These are phyloP conservation scores for Sula dactylatra DNA, from an alignment of 2,113 vertebrate species.

Conservation along the genomic window DNA sequence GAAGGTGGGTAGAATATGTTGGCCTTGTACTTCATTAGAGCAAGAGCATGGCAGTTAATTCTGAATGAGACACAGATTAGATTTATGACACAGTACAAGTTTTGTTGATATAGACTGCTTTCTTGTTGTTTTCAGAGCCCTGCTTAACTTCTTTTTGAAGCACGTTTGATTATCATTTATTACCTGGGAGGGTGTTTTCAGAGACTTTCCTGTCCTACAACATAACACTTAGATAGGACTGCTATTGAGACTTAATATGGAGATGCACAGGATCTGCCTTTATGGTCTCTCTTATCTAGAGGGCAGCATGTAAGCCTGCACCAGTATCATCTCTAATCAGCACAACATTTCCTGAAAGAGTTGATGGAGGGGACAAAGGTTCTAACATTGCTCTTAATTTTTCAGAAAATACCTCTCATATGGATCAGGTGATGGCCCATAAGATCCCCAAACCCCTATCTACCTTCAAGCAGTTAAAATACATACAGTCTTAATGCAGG, in stretches of 20 bases:
- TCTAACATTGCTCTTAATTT: not conserved
- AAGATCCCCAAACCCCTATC: not conserved
- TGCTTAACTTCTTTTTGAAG: constrained; percentile 43
- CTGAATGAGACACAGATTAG: not conserved
- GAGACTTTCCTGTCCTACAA: not conserved
- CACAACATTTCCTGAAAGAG: not conserved
- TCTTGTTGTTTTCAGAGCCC: not conserved
- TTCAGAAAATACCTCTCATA: not conserved
- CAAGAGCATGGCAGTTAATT: not conserved
- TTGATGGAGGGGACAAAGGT: not conserved
- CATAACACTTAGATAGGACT: not conserved
- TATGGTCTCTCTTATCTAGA: not conserved
- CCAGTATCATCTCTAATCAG: not conserved
- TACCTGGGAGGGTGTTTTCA: not conserved
- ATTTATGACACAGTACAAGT: constrained; percentile 5
- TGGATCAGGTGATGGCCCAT: not conserved
- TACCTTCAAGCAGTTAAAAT: not conserved
- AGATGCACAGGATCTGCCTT: not conserved
- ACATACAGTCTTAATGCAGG: not conserved
- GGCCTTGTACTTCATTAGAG: not conserved
- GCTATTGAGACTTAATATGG: not conserved
- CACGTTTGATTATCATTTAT: not conserved
- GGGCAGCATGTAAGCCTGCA: not conserved
- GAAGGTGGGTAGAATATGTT: constrained; percentile 1
- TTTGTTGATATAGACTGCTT: constrained; percentile 1